Evolutionary conservation across 2,113 vertebrate species (phyloP).

Genomic region (Notechis scutatus): DNA sequence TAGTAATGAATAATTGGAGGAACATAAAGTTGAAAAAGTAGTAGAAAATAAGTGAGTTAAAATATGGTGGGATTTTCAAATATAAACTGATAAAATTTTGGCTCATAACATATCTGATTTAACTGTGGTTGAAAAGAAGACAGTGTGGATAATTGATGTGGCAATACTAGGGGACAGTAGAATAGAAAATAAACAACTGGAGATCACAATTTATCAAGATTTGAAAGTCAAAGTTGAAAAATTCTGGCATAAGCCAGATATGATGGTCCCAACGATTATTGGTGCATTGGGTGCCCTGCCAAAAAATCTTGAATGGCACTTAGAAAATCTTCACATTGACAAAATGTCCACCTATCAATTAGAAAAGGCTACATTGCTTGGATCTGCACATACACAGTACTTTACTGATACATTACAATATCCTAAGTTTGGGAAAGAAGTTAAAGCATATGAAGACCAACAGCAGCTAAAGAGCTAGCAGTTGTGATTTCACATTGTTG

Average conservation of each 20-base stretch:
- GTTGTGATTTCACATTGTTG: background rate
- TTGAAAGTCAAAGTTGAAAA: background rate
- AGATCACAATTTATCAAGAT: background rate
- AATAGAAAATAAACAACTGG: background rate
- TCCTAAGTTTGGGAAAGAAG: background rate
- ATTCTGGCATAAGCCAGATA: background rate
- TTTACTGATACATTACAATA: background rate
- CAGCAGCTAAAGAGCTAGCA: background rate
- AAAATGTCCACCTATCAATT: background rate
- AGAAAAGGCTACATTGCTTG: background rate
- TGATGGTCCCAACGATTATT: background rate
- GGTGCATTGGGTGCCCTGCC: background rate
- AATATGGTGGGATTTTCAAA: background rate
- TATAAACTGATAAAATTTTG: background rate
- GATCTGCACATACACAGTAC: background rate
- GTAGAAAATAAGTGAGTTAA: background rate
- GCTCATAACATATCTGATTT: background rate
- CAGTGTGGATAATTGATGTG: background rate
- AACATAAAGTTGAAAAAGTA: background rate
- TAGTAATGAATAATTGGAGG: background rate
- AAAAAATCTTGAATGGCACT: background rate
- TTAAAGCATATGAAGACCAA: background rate
- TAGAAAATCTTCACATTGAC: background rate
- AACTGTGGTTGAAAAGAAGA: background rate
- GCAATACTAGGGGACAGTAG: background rate